These are phyloP conservation scores for Polydrusus tereticollis DNA, from an alignment of 2,888 invertebrate species.

Conservation along the genomic window DNA sequence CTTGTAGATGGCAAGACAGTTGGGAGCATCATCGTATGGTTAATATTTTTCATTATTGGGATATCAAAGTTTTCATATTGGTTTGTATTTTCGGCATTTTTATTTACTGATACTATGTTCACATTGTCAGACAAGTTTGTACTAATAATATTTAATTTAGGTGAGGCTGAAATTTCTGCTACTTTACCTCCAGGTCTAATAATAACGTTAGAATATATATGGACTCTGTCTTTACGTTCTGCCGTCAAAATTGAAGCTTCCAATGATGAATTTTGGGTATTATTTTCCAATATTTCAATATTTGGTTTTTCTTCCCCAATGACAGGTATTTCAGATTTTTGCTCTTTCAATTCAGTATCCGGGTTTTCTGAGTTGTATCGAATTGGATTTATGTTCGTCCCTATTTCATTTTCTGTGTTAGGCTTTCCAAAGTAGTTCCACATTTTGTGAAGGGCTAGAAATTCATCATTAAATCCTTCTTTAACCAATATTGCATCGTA, in stretches of 20 bases:
- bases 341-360: neutral
- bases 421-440: slow-evolving; percentile 40
- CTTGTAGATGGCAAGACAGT: too few species aligned
- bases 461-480: slow-evolving; percentile 43
- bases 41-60: too few species aligned
- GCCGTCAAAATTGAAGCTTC: neutral
- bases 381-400: neutral
- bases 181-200: slow-evolving; percentile 19
- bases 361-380: neutral
- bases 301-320: neutral
- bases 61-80: neutral
- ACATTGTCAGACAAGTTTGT: neutral
- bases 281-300: neutral
- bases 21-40: too few species aligned
- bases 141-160: neutral
- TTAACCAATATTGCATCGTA: slow-evolving; percentile 35
- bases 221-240: slow-evolving; percentile 2
- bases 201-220: slow-evolving; percentile 27
- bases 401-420: neutral
- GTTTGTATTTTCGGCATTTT: slow-evolving; percentile 6
- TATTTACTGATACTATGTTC: neutral
- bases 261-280: neutral
- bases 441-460: slow-evolving; percentile 38
- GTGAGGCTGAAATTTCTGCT: slow-evolving; percentile 16
- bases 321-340: neutral